These are phyloP conservation scores for Ganaspis sp. DNA, from an alignment of 1,140 invertebrate species.

Conservation along the genomic window DNA sequence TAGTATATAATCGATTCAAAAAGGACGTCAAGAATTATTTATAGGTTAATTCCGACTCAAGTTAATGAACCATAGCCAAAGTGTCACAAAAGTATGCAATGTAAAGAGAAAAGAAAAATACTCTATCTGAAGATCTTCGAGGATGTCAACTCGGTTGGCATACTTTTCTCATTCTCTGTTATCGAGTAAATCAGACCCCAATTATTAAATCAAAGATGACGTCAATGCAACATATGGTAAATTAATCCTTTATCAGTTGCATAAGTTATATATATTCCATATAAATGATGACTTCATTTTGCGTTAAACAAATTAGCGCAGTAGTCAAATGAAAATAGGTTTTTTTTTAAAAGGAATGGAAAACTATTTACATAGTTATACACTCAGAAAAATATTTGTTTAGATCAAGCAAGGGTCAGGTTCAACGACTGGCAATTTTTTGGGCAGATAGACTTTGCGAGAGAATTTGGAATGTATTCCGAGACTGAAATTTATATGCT, in stretches of 20 bases:
- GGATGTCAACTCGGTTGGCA: not conserved
- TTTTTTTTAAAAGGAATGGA: no score
- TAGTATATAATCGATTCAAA: not conserved
- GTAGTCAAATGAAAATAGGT: no score
- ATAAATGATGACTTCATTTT: no score
- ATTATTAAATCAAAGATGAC: not conserved
- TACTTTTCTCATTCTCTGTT: not conserved
- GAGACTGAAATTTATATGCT: no score
- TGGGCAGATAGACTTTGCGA: no score
- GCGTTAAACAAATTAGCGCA: no score
- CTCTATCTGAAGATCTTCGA: not conserved
- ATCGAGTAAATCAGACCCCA: not conserved
- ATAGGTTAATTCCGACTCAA: not conserved
- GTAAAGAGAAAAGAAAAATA: not conserved
- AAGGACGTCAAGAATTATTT: not conserved
- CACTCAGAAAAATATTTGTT: no score
- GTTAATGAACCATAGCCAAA: not conserved
- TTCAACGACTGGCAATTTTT: no score
- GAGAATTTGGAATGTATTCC: no score
- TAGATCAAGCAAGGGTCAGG: no score
- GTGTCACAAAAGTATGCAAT: not conserved
- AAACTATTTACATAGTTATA: no score
- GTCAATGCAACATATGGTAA: not conserved
- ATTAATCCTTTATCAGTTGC: not conserved
- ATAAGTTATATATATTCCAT: no score